Evolutionary conservation across 2,113 vertebrate genomes (phyloP).

Genomic region (Mirounga angustirostris): DNA sequence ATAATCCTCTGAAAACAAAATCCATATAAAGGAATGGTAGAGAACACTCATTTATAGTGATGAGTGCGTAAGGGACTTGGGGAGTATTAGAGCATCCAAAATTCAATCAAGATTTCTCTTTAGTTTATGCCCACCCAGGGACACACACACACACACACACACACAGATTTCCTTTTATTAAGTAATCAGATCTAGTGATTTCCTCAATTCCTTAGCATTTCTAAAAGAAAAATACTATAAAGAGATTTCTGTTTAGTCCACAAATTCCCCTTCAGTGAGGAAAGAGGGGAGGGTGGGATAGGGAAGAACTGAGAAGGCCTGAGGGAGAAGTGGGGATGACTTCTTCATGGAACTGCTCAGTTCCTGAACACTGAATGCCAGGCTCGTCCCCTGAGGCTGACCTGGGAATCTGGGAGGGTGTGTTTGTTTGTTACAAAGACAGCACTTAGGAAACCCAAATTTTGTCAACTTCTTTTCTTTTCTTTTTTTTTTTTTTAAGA

Average conservation of each 20-base stretch:
- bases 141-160: not conserved
- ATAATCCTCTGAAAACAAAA: not conserved
- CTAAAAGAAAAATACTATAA: not conserved
- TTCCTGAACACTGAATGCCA: too few species aligned
- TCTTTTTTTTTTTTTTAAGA: not conserved
- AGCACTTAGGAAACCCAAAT: not conserved
- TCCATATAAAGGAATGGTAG: not conserved
- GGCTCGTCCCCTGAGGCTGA: not conserved
- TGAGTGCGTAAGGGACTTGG: not conserved
- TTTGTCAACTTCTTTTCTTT: not conserved
- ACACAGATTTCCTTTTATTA: not conserved
- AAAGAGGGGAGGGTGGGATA: too few species aligned
- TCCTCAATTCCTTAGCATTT: slow-evolving; percentile 25
- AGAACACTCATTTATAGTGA: not conserved
- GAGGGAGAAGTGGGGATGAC: not conserved
- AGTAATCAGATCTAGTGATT: not conserved
- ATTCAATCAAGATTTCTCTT: not conserved
- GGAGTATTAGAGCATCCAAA: not conserved
- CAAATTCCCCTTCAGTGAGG: not conserved
- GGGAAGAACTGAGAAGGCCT: not conserved
- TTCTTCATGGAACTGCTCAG: not conserved
- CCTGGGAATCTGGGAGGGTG: not conserved
- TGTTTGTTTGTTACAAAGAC: not conserved
- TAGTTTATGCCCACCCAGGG: not conserved
- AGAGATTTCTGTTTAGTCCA: not conserved